Percentiles rank a stretch among this genome's conserved stretches.
Evolutionary conservation across 2,113 vertebrate genomes (phyloP).

Genomic region (Hippocampus abdominalis): DNA sequence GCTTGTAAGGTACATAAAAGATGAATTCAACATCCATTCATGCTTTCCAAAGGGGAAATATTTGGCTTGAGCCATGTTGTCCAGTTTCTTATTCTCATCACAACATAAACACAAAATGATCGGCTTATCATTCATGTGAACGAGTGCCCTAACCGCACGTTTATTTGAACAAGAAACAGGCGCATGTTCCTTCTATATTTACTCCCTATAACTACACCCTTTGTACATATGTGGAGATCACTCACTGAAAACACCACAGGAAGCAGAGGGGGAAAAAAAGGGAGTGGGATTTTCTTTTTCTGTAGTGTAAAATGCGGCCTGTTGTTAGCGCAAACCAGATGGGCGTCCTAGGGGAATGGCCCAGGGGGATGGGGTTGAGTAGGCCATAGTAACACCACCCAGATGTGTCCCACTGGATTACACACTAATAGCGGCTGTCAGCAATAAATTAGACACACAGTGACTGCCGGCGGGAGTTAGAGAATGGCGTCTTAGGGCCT

Average conservation of each 20-base stretch:
- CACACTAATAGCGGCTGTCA: conserved; percentile 51
- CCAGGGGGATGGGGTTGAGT: conserved; percentile 37
- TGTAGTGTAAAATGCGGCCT: conserved; percentile 55
- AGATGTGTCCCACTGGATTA: conserved; percentile 50
- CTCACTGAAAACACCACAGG: conserved; percentile 49
- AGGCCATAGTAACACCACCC: conserved; percentile 44
- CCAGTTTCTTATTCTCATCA: neutral
- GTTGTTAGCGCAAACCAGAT: conserved; percentile 60
- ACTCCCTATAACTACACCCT: conserved; percentile 39
- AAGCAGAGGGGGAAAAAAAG: conserved; percentile 35
- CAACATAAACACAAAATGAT: neutral
- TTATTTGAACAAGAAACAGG: conserved; percentile 6
- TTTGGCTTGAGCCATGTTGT: neutral
- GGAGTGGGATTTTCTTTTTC: conserved; percentile 42
- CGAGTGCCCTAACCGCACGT: neutral
- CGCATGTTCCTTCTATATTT: conserved; percentile 38
- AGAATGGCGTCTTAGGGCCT: neutral
- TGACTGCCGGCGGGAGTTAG: conserved; percentile 36
- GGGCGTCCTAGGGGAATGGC: conserved; percentile 48
- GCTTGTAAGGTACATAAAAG: too few relatives aligned
- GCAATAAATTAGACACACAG: conserved; percentile 44
- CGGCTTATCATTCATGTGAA: neutral
- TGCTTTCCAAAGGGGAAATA: neutral
- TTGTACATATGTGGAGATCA: conserved; percentile 15
- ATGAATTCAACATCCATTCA: neutral